These are phyloP conservation scores for Molossus molossus DNA, from an alignment of 2,797 vertebrate genomes.

Conservation along the genomic window DNA sequence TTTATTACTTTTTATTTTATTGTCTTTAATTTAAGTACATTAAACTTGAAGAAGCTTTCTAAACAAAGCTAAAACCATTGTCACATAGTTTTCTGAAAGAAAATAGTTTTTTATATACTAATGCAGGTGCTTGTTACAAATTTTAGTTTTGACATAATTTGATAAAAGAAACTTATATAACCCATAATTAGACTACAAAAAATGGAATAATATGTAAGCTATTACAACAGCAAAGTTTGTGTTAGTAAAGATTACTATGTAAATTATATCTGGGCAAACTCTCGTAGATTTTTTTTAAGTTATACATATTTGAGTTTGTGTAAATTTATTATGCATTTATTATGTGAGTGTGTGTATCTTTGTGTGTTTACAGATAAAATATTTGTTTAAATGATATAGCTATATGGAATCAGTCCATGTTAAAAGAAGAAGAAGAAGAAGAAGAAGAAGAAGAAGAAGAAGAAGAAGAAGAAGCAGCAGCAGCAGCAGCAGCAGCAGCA, in stretches of 20 bases:
- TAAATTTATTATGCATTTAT: background rate
- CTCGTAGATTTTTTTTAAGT: background rate
- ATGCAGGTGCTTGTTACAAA: background rate
- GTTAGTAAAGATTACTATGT: background rate
- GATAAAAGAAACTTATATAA: background rate
- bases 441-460: too few relatives aligned
- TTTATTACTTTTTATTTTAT: slow-evolving; percentile 25
- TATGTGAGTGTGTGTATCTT: background rate
- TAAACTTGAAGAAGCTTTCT: slow-evolving; percentile 9
- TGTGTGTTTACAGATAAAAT: background rate
- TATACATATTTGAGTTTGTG: background rate
- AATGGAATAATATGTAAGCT: background rate
- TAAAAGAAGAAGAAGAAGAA: background rate
- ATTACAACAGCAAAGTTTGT: background rate
- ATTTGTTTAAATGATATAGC: background rate
- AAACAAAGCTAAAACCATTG: background rate
- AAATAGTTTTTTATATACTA: background rate
- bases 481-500: too few relatives aligned
- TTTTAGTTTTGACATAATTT: background rate
- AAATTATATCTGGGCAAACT: background rate
- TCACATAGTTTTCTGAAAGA: background rate
- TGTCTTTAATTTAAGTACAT: background rate
- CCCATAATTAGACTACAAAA: background rate
- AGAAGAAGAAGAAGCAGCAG: too few relatives aligned
- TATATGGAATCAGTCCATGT: background rate